Evolutionary conservation across 2,888 invertebrate species (phyloP).

Genomic region (Phalera bucephala): DNA sequence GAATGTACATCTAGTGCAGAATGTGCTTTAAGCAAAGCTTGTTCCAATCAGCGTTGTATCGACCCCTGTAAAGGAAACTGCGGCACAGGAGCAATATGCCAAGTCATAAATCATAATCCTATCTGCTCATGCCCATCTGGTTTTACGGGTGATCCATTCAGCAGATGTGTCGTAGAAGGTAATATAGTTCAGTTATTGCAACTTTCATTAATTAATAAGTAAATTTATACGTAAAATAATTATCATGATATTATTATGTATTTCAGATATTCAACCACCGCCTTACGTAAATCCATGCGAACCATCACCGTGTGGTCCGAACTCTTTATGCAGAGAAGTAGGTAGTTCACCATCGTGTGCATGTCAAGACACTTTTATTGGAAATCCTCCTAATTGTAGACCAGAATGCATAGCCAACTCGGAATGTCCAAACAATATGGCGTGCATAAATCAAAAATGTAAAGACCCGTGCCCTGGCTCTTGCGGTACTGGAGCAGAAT

Average conservation of each 20-base stretch:
- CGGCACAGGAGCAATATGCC: slow-evolving; percentile 87
- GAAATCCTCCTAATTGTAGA: slow-evolving; percentile 87
- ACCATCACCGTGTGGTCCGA: slow-evolving; percentile 90
- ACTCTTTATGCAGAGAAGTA: slow-evolving; percentile 84
- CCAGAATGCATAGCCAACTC: slow-evolving; percentile 89
- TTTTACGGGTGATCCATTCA: slow-evolving; percentile 89
- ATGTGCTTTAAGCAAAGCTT: slow-evolving; percentile 86
- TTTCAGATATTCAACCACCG: slow-evolving; percentile 55
- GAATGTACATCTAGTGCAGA: slow-evolving; percentile 88
- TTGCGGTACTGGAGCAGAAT: slow-evolving; percentile 88
- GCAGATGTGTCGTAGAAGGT: slow-evolving; percentile 85
- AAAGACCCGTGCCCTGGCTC: slow-evolving; percentile 88
- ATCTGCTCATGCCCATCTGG: slow-evolving; percentile 86
- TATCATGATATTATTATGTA: too few species aligned
- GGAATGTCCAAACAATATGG: slow-evolving; percentile 87
- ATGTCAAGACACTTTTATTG: slow-evolving; percentile 86
- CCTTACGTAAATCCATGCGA: slow-evolving; percentile 83
- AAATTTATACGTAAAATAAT: too few species aligned
- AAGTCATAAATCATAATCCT: slow-evolving; percentile 89
- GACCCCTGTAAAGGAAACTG: slow-evolving; percentile 90
- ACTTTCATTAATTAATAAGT: neutral
- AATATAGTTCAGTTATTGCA: slow-evolving; percentile 36
- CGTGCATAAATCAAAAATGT: slow-evolving; percentile 89
- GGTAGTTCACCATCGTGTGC: slow-evolving; percentile 87
- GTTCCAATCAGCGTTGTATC: slow-evolving; percentile 87